Evolutionary conservation across 2,888 invertebrate species (phyloP).

Genomic region (Heteromurus nitidus): DNA sequence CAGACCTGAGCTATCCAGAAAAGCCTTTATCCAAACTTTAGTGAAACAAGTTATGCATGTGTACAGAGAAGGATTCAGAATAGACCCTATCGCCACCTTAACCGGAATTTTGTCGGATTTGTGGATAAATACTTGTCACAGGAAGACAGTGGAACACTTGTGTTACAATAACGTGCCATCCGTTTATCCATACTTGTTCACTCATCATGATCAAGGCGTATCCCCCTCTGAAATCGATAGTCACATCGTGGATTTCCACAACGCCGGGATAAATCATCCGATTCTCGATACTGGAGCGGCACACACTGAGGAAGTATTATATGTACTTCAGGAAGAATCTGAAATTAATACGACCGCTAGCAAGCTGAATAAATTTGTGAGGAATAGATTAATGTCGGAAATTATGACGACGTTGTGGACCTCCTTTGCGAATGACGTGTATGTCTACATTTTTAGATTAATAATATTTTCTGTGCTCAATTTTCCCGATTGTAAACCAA

Average conservation of each 20-base stretch:
- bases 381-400: slow-evolving; percentile 35
- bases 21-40: slow-evolving; percentile 6
- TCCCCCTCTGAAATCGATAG: slow-evolving; percentile 39
- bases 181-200: slow-evolving; percentile 48
- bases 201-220: slow-evolving; percentile 37
- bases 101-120: slow-evolving; percentile 37
- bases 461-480: not conserved
- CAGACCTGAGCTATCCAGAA: not conserved
- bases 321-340: slow-evolving; percentile 24
- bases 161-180: slow-evolving; percentile 5
- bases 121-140: slow-evolving; percentile 39
- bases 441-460: not conserved
- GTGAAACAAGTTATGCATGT: not conserved
- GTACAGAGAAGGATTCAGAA: slow-evolving; percentile 1
- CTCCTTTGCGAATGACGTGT: slow-evolving; percentile 31
- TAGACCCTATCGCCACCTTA: slow-evolving; percentile 28
- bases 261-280: slow-evolving; percentile 24
- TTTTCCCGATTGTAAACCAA: not conserved
- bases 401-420: slow-evolving; percentile 43
- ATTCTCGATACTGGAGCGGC: slow-evolving; percentile 46
- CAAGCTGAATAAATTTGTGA: not conserved
- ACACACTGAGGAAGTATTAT: slow-evolving; percentile 59
- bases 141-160: slow-evolving; percentile 35
- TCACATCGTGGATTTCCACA: not conserved
- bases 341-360: not conserved